Percentiles rank a stretch among this genome's conserved stretches.
Conservation (phyloP, 1,140 invertebrate species). For the Brachionus calyciflorus region DNA sequence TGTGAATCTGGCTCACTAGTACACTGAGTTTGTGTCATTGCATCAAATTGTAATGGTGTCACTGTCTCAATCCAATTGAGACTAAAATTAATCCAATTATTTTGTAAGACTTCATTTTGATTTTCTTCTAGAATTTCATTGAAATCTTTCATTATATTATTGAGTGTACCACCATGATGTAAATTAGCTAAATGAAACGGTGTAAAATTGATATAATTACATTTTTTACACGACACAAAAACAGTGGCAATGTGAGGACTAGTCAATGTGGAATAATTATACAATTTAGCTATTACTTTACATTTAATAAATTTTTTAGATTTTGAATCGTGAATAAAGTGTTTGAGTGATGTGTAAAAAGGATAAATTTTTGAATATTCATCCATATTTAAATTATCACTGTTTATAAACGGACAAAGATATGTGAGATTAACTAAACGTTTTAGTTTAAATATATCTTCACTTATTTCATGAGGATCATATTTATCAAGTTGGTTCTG, state of each 20-base stretch:
- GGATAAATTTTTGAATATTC: neutral
- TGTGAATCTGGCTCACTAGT: neutral
- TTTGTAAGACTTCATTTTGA: neutral
- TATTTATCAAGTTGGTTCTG: neutral
- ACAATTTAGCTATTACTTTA: constrained; percentile 5
- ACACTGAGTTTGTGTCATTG: neutral
- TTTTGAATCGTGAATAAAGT: neutral
- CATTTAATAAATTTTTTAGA: neutral
- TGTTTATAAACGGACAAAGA: neutral
- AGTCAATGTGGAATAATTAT: neutral
- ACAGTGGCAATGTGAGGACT: neutral
- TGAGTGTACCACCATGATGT: neutral
- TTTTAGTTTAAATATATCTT: constrained; percentile 17
- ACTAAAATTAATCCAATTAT: constrained; percentile 4
- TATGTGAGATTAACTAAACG: neutral
- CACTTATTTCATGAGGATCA: neutral
- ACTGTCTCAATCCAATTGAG: neutral
- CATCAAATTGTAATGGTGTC: neutral
- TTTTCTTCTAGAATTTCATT: neutral
- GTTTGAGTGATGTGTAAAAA: neutral
- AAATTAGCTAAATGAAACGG: constrained; percentile 7
- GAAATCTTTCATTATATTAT: neutral
- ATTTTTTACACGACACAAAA: constrained; percentile 18
- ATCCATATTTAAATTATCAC: neutral
- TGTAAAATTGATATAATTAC: constrained; percentile 18